These are phyloP conservation scores for Potorous gilbertii DNA, from an alignment of 2,797 vertebrate genomes.

Conservation along the genomic window DNA sequence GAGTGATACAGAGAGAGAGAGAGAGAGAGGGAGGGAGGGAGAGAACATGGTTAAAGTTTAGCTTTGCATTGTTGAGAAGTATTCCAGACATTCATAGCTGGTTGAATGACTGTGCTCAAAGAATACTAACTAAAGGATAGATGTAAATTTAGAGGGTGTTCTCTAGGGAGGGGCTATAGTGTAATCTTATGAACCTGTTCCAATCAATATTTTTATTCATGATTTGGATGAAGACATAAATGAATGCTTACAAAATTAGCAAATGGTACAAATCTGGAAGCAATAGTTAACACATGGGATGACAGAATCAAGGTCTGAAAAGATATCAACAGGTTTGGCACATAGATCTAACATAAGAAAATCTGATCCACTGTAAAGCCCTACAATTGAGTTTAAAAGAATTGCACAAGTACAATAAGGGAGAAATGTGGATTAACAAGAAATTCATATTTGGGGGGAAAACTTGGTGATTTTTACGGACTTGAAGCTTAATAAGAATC, in stretches of 20 bases:
- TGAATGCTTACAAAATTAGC: neutral
- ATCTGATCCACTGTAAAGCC: neutral
- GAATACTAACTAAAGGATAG: neutral
- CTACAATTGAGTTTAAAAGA: neutral
- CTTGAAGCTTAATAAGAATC: neutral
- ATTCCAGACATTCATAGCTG: neutral
- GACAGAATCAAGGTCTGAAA: neutral
- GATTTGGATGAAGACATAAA: too few species aligned
- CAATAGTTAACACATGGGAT: neutral
- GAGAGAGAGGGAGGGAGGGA: too few species aligned
- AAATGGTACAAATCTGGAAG: neutral
- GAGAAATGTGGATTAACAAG: neutral
- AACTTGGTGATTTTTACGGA: neutral
- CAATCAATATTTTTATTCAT: neutral
- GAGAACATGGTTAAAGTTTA: neutral
- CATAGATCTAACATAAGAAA: neutral
- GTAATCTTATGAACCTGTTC: neutral
- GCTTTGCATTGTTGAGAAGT: neutral
- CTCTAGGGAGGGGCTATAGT: neutral
- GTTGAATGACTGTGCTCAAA: neutral
- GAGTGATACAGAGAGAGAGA: neutral
- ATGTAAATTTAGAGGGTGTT: neutral
- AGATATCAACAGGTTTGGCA: neutral
- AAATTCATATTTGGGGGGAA: neutral
- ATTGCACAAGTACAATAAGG: neutral